These are phyloP conservation scores for Berghia stephanieae DNA, from an alignment of 1,140 invertebrate species.

Conservation along the genomic window DNA sequence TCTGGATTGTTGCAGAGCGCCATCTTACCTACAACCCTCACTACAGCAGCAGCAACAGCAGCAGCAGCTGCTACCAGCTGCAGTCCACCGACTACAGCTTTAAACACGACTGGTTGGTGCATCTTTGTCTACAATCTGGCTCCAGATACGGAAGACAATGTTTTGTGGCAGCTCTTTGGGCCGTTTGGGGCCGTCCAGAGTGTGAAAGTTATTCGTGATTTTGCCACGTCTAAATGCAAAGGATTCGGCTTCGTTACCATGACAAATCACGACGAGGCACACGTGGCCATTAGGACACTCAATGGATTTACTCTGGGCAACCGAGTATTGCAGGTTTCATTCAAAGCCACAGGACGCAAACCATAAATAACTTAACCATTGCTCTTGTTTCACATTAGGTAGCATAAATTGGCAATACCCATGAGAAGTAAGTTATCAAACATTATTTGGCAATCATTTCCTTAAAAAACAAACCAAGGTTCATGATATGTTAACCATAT, in stretches of 20 bases:
- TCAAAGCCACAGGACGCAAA: constrained; percentile 72
- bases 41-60: constrained; percentile 49
- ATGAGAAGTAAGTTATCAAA: too few species aligned
- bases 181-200: constrained; percentile 98
- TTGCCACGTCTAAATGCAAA: constrained; percentile 99
- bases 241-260: constrained; percentile 99
- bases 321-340: constrained; percentile 97
- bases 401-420: too few species aligned
- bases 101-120: constrained; percentile 78
- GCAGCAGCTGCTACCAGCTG: constrained; percentile 47
- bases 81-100: constrained; percentile 49
- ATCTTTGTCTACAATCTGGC: constrained; percentile 99
- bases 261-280: constrained; percentile 99
- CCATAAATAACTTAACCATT: constrained; percentile 54
- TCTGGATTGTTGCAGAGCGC: constrained; percentile 44
- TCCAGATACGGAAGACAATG: constrained; percentile 97
- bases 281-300: constrained; percentile 95
- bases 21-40: constrained; percentile 51
- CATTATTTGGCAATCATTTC: too few species aligned
- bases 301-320: constrained; percentile 98
- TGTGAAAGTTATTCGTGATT: constrained; percentile 94
- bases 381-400: too few species aligned
- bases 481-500: too few species aligned
- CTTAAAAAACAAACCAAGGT: too few species aligned
- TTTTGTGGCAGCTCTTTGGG: constrained; percentile 98